These are phyloP conservation scores for Edolisoma coerulescens DNA, from an alignment of 2,113 vertebrate species.

Conservation along the genomic window DNA sequence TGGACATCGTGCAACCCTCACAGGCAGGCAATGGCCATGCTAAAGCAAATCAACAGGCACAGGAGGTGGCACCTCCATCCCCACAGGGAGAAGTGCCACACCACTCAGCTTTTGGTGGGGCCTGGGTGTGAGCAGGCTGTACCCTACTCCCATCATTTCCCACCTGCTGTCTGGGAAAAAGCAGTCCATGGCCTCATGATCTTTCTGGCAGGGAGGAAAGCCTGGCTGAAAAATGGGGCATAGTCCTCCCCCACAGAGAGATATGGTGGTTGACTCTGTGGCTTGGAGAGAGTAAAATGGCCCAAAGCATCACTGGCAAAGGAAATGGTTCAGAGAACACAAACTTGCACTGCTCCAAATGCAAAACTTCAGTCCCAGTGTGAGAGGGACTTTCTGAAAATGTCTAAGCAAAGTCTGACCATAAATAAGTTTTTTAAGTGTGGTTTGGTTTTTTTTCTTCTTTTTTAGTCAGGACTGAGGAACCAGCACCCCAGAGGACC, in stretches of 20 bases:
- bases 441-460: background rate
- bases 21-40: background rate
- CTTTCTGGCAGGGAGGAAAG: background rate
- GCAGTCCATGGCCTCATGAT: no score
- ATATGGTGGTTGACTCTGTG: fast-evolving
- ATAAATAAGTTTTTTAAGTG: background rate
- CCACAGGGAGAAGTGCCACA: background rate
- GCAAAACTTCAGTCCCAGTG: background rate
- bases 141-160: background rate
- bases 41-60: background rate
- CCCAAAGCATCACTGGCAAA: background rate
- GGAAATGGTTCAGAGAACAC: background rate
- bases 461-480: background rate
- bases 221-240: background rate
- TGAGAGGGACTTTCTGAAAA: background rate
- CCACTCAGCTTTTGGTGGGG: background rate
- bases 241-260: background rate
- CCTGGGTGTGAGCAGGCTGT: background rate
- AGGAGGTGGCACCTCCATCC: background rate
- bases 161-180: background rate
- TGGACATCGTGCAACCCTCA: background rate
- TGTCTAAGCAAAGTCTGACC: background rate
- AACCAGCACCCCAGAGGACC: background rate
- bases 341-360: background rate
- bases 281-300: background rate